Percentiles rank a stretch among this genome's conserved stretches.
These are phyloP conservation scores for Malurus splendens DNA, from an alignment of 2,797 vertebrate species.

Conservation along the genomic window DNA sequence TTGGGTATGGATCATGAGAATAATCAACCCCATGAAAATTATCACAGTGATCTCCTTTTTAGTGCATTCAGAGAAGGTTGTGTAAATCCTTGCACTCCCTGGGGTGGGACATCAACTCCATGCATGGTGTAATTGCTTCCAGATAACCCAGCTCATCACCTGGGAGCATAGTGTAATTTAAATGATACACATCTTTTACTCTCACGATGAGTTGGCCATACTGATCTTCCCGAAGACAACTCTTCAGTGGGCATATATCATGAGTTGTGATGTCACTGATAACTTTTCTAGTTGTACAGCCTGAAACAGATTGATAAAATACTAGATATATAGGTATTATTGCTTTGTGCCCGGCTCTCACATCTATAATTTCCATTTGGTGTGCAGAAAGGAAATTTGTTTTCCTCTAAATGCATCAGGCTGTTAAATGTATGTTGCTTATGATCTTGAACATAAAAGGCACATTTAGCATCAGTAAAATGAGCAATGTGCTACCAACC, in stretches of 20 bases:
- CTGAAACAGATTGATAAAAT: conserved; percentile 26
- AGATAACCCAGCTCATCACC: background rate
- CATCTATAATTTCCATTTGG: conserved; percentile 35
- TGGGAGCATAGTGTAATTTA: background rate
- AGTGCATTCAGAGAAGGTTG: background rate
- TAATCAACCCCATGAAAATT: background rate
- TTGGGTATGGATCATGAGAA: background rate
- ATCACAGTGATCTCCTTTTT: background rate
- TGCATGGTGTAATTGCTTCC: background rate
- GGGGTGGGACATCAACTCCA: background rate
- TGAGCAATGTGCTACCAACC: background rate
- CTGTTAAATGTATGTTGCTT: conserved; percentile 16
- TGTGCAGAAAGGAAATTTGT: conserved; percentile 50
- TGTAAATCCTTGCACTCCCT: background rate
- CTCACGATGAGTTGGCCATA: background rate
- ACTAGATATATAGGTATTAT: background rate
- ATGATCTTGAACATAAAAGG: conserved; percentile 19
- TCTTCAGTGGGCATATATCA: background rate
- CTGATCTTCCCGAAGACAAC: background rate
- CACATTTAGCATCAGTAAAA: background rate
- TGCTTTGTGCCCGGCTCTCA: conserved; percentile 17
- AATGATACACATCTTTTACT: background rate
- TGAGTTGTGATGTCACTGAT: background rate
- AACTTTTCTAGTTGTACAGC: conserved; percentile 25
- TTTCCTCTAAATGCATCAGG: conserved; percentile 25